Evolutionary conservation across 2,113 vertebrate species (phyloP).

Genomic region (Rana temporaria): DNA sequence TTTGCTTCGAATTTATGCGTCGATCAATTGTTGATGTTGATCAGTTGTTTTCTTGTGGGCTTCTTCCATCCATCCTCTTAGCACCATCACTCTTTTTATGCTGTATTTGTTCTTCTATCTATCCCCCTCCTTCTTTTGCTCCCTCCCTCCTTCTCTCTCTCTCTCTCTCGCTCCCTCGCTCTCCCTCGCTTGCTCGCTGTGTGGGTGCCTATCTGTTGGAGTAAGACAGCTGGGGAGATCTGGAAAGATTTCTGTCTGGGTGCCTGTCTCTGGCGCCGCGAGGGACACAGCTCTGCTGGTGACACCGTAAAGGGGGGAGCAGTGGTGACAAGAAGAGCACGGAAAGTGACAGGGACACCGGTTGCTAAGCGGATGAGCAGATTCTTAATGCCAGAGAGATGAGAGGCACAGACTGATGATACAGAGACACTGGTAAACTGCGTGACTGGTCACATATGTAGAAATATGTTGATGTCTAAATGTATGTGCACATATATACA

Average conservation of each 20-base stretch:
- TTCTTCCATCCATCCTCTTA: conserved; percentile 24
- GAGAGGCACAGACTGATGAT: conserved; percentile 30
- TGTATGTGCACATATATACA: not conserved
- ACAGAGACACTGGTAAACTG: conserved; percentile 44
- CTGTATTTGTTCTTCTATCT: conserved; percentile 25
- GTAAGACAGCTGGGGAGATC: conserved; percentile 56
- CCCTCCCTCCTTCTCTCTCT: conserved; percentile 26
- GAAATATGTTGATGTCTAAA: not conserved
- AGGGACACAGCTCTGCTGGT: conserved; percentile 55
- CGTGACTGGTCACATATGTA: conserved; percentile 8
- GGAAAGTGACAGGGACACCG: conserved; percentile 57
- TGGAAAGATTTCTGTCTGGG: conserved; percentile 58
- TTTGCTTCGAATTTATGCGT: not conserved
- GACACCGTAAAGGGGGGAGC: conserved; percentile 51
- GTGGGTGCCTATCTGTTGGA: conserved; percentile 58
- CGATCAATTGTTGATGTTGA: too few species aligned
- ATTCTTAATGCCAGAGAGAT: conserved; percentile 49
- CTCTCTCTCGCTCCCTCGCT: not conserved
- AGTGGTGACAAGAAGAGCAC: conserved; percentile 52
- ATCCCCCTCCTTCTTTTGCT: conserved; percentile 33
- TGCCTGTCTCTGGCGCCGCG: conserved; percentile 55
- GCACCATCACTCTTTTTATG: conserved; percentile 24
- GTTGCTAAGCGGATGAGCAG: conserved; percentile 56
- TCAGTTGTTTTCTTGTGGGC: not conserved
- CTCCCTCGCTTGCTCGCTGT: conserved; percentile 42